Evolutionary conservation across 2,888 invertebrate genomes (phyloP), one percentile per base, ranked within the genome.

Genomic region (Drosophila merina): DNA sequence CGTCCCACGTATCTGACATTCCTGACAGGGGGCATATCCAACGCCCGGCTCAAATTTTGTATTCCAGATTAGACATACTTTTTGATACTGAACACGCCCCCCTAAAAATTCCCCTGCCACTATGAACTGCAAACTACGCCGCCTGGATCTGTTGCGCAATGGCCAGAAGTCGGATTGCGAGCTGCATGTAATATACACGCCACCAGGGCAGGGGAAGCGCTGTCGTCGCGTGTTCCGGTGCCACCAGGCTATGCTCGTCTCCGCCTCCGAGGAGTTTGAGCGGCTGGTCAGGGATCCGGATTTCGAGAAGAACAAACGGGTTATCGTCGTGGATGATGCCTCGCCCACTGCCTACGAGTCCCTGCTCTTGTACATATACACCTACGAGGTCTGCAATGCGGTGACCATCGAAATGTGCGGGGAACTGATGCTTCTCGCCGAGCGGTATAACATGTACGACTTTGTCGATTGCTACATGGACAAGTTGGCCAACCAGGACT

Each of bases 111-210:
- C 36, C 12, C 40, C 40, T 38, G 45, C 31, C 36, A 40, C 36
- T 45, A 75, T 76, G 66, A 74, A 74, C 49, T 85, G 86, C 56
- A 86, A 86, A 56, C 56, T 77, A 10, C 76, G 85, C 25, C 82
- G 86, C 4, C 57, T 77, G n/a, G 66, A 77, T 3, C 45, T 86
- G 25, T 63, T 86, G 1, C 72, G 75, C 2, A 70, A 48, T 4
- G 86, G 77, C 5, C 55, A 72, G 8, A 48, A 74, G 8, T 67
- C 77, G 6, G 85, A 86, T 40, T 86, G 85, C 54, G 74, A 76
- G 48, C 66, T 86, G 10, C 74, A 62, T 4, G 75, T 79, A 3
- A 31, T 40, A 26, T 69, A 60, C 47, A 14, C 14, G 30, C 70
- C 72, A 3, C 60, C 44, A 0, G 38, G 42, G 2, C 26, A 49